Percentiles rank a stretch among this genome's conserved stretches.
These are phyloP conservation scores for Gortyna flavago DNA, from an alignment of 2,888 invertebrate genomes.

Conservation along the genomic window DNA sequence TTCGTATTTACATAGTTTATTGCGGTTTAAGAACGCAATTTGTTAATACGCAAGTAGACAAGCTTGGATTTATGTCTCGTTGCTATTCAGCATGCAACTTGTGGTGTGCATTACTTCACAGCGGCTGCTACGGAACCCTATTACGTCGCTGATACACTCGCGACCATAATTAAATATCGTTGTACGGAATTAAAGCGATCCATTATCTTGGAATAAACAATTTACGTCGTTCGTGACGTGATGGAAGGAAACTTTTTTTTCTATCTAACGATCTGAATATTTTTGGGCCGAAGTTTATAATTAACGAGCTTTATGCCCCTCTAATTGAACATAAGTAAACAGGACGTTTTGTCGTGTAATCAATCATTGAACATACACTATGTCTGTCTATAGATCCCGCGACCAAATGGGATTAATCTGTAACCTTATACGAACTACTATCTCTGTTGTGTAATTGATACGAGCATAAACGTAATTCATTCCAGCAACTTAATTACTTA, in stretches of 20 bases:
- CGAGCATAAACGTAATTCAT: conserved; percentile 16
- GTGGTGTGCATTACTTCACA: conserved; percentile 63
- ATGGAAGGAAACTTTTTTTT: conserved; percentile 61
- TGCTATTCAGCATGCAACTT: conserved; percentile 68
- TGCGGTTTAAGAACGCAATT: conserved; percentile 85
- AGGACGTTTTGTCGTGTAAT: conserved; percentile 60
- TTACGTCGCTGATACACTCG: conserved; percentile 50
- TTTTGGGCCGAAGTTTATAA: conserved; percentile 70
- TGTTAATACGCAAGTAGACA: conserved; percentile 79
- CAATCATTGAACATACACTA: conserved; percentile 59
- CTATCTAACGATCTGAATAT: conserved; percentile 62
- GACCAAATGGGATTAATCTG: conserved; percentile 47
- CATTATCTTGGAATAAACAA: conserved; percentile 66
- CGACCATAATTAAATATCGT: conserved; percentile 62
- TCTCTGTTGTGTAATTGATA: conserved; percentile 18
- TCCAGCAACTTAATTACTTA: not conserved
- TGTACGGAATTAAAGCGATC: conserved; percentile 59
- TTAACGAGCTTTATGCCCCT: conserved; percentile 67
- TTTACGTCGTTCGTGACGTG: conserved; percentile 55
- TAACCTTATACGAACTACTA: conserved; percentile 19
- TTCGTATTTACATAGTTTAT: conserved; percentile 86
- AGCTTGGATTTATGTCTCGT: conserved; percentile 75
- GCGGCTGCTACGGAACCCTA: conserved; percentile 42
- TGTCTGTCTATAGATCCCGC: conserved; percentile 35
- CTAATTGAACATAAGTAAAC: conserved; percentile 69